Evolutionary conservation across 2,113 vertebrate genomes (phyloP), one percentile per base, ranked within the genome.

Genomic region (Globicephala melas): DNA sequence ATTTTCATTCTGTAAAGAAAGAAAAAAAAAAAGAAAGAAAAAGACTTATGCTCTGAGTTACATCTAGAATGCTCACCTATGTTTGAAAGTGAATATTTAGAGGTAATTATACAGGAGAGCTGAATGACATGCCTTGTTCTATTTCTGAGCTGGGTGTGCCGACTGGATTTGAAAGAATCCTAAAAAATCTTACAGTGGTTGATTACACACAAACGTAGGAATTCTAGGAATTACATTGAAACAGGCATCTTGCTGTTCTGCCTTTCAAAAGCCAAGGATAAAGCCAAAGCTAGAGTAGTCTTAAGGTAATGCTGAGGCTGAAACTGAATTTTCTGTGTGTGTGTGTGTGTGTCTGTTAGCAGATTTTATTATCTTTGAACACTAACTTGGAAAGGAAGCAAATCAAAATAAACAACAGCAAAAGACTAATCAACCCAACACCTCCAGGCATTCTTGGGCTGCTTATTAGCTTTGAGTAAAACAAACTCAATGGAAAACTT

Each of bases 1-100:
- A 87, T 96, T 95, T 97, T 96, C 23, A 96, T 71, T 79, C 47
- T 71, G 11, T 71, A 81, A 89, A 90, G 80, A 71, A 60, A 95
- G 31, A 50, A 96, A 63, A 88, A 50, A 11, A 50, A 14, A 50
- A 14, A 50, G 79, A 71, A 60, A 95, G n/a, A 50, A 96, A 63
- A 88, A 58, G 14, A 41, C 36, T 74, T 92, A 67, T 2, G 53
- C 18, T 79, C 31, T 38, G 12, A 85, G 14, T 71, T 74, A 73
- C 36, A 83, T 17, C 55, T 82, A 65, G 58, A 86, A 90, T 70
- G 62, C 7, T 41, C 55, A 31, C 8, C 31, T 88, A 17, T 12
- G 58, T 70, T 55, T 91, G 71, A 96, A 94, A 86, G 44, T 55
- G 41, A 89, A 80, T 74, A 79, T 85, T 80, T 44, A 73, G 44